Evolutionary conservation across 1,140 invertebrate species (phyloP).

Genomic region (Pseudomyrmex gracilis): DNA sequence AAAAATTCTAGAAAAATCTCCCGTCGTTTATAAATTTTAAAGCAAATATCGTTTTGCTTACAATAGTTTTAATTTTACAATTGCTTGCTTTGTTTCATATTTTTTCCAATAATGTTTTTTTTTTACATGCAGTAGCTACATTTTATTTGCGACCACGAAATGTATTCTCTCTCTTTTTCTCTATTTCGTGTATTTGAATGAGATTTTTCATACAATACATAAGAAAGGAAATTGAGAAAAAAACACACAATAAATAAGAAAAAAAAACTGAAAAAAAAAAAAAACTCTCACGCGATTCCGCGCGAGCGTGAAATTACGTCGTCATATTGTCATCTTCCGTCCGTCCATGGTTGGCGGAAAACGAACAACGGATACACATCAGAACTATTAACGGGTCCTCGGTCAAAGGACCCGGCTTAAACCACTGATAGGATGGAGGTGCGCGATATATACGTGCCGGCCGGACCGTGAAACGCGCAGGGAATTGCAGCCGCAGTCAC

Average conservation of each 20-base stretch:
- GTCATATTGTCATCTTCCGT: conserved; percentile 11
- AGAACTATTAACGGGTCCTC: conserved; percentile 70
- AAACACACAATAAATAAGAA: not conserved
- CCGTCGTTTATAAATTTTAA: not conserved
- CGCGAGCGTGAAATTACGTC: conserved; percentile 12
- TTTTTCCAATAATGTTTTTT: not conserved
- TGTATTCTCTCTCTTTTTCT: not conserved
- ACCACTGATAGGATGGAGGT: conserved; percentile 53
- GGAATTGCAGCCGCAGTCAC: conserved; percentile 63
- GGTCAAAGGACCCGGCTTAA: conserved; percentile 68
- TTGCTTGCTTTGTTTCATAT: not conserved
- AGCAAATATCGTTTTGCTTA: too few species aligned
- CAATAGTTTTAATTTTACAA: too few species aligned
- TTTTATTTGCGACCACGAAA: not conserved
- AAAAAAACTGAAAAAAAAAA: too few species aligned
- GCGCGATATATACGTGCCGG: conserved; percentile 53
- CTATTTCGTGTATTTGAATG: not conserved
- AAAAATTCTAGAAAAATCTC: conserved; percentile 13
- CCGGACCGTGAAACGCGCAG: conserved; percentile 63
- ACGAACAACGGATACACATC: conserved; percentile 63
- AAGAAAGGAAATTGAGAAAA: not conserved
- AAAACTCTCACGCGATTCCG: not conserved
- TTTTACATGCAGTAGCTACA: not conserved
- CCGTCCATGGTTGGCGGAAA: conserved; percentile 3
- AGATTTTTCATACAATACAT: not conserved